A percentile compares a stretch with the other conserved stretches of the same genome.
These are phyloP conservation scores for Altica lythri DNA, from an alignment of 2,888 invertebrate species.

Conservation along the genomic window DNA sequence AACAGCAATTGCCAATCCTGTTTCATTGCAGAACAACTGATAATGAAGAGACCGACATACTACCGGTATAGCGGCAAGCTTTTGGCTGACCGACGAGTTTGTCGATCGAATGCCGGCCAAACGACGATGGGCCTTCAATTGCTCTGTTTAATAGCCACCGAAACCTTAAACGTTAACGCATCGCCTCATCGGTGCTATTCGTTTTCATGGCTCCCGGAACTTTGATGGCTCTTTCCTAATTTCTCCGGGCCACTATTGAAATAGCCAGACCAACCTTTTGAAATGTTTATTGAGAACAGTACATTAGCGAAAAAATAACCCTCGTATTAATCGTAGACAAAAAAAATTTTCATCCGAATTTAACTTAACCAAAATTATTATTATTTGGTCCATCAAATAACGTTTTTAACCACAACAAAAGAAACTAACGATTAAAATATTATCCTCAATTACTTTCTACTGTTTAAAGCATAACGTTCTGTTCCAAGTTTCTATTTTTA, in stretches of 20 bases:
- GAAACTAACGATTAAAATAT: too few species aligned
- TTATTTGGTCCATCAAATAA: too few species aligned
- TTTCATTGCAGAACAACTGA: slow-evolving; percentile 43
- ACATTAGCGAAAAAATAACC: slow-evolving; percentile 13
- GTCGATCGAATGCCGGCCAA: slow-evolving; percentile 20
- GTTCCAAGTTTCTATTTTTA: too few species aligned
- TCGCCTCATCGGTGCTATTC: slow-evolving; percentile 33
- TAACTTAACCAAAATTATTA: too few species aligned
- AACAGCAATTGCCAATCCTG: slow-evolving; percentile 39
- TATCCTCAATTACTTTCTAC: too few species aligned
- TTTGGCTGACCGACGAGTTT: slow-evolving; percentile 12
- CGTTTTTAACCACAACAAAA: too few species aligned
- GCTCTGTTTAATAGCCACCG: slow-evolving; percentile 30
- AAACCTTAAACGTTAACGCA: slow-evolving; percentile 34
- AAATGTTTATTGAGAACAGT: slow-evolving; percentile 1
- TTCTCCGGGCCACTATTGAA: slow-evolving; percentile 14
- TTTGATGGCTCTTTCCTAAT: slow-evolving; percentile 19
- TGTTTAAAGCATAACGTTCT: too few species aligned
- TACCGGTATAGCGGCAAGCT: slow-evolving; percentile 8
- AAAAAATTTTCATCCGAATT: too few species aligned
- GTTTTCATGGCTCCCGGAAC: slow-evolving; percentile 13
- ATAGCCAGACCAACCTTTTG: slow-evolving; percentile 8
- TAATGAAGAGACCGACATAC: slow-evolving; percentile 38
- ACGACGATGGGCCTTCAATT: slow-evolving; percentile 30
- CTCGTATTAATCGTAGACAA: not conserved